phyloP scores from a whole-genome alignment of 2,888 invertebrate genomes.

The Meandrusa payeni region DNA sequence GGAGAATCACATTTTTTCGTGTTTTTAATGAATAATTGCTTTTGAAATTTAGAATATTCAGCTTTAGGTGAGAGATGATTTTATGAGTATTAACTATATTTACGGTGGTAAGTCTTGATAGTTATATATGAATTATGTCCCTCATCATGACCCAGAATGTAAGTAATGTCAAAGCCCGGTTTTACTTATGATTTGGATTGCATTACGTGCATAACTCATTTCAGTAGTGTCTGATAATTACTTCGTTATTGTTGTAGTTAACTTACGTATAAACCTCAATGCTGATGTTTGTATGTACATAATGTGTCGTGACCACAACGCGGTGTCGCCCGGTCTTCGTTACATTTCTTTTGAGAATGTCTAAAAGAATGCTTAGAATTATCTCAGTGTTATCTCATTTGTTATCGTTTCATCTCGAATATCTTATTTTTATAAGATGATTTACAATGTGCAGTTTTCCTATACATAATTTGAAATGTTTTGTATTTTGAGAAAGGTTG shows the following conservation, averaged over 20 bases:
- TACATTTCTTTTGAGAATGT: constrained; percentile 29
- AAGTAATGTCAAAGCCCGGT: constrained; percentile 74
- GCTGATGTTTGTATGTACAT: constrained; percentile 27
- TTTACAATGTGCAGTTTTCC: constrained; percentile 38
- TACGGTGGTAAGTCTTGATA: constrained; percentile 13
- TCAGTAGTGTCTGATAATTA: constrained; percentile 28
- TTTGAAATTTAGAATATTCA: constrained; percentile 66
- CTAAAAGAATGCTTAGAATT: constrained; percentile 48
- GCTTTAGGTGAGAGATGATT: constrained; percentile 61
- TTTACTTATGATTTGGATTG: constrained; percentile 57
- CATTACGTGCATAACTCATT: constrained; percentile 46
- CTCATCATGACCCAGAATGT: constrained; percentile 68
- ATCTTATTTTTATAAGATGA: constrained; percentile 48
- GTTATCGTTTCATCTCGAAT: constrained; percentile 61
- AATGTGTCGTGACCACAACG: constrained; percentile 31
- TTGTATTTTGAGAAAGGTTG: constrained; percentile 68
- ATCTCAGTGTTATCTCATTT: constrained; percentile 65
- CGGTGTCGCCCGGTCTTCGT: constrained; percentile 34
- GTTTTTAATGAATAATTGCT: constrained; percentile 74
- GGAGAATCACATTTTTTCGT: constrained; percentile 75
- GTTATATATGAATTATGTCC: constrained; percentile 42
- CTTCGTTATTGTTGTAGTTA: constrained; percentile 1
- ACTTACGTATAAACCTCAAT: background rate
- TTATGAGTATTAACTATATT: constrained; percentile 28
- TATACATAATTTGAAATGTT: constrained; percentile 51